Evolutionary conservation across 1,140 invertebrate species (phyloP).

Genomic region (Drosophila bocki): DNA sequence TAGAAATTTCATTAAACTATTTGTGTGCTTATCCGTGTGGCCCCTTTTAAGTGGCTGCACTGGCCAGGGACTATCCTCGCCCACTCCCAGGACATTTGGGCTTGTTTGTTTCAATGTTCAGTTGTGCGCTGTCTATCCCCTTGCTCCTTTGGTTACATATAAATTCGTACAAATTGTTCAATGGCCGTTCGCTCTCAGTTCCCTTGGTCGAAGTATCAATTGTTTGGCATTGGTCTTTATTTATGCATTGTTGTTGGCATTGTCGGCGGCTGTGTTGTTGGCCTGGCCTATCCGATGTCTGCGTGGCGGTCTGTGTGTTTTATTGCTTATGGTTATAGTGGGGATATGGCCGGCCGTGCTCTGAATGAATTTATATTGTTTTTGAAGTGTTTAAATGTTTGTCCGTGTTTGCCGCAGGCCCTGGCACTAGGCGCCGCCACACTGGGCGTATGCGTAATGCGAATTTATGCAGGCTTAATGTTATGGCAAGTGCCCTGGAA

Average conservation of each 20-base stretch:
- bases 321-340: slow-evolving; percentile 78
- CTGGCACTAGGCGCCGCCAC: slow-evolving; percentile 5
- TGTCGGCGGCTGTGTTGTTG: slow-evolving; percentile 42
- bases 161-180: slow-evolving; percentile 73
- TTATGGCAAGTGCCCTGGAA: slow-evolving; percentile 41
- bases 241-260: slow-evolving; percentile 62
- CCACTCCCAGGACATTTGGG: slow-evolving; percentile 28
- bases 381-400: slow-evolving; percentile 77
- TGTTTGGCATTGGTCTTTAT: slow-evolving; percentile 76
- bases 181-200: slow-evolving; percentile 53
- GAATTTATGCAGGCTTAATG: slow-evolving; percentile 49
- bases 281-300: slow-evolving; percentile 56
- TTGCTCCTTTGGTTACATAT: slow-evolving; percentile 31
- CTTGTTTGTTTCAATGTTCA: slow-evolving; percentile 68
- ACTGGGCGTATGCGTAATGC: slow-evolving; percentile 53
- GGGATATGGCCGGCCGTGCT: slow-evolving; percentile 37
- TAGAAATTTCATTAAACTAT: background rate
- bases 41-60: slow-evolving; percentile 3
- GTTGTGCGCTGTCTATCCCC: slow-evolving; percentile 25
- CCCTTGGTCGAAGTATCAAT: slow-evolving; percentile 67
- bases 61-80: background rate
- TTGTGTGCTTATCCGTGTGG: background rate
- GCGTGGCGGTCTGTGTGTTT: slow-evolving; percentile 63
- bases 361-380: slow-evolving; percentile 80
- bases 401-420: slow-evolving; percentile 45